phyloP scores from a whole-genome alignment of 2,797 vertebrate genomes.

The Myotis planiceps region DNA sequence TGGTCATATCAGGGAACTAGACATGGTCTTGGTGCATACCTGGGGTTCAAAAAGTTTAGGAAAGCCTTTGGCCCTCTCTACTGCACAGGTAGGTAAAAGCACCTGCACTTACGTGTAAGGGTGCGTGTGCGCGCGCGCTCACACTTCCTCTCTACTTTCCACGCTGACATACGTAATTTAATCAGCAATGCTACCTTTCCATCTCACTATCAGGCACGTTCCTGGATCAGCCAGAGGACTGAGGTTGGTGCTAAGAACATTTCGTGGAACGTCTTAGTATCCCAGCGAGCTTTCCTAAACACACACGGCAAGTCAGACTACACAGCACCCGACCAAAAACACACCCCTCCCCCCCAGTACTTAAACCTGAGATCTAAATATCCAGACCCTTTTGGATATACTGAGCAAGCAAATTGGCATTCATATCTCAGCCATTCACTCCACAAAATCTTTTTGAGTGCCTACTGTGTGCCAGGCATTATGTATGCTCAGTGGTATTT shows the following conservation, averaged over 20 bases:
- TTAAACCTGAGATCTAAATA: neutral
- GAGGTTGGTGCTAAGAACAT: neutral
- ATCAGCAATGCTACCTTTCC: neutral
- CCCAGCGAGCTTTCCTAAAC: neutral
- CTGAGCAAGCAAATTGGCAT: neutral
- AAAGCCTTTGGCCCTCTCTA: neutral
- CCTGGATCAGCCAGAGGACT: neutral
- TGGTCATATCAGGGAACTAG: neutral
- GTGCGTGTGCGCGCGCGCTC: fast-evolving
- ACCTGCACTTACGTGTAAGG: neutral
- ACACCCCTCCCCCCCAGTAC: neutral
- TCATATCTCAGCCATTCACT: neutral
- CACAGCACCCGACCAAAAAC: neutral
- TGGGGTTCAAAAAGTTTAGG: neutral
- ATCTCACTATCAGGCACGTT: neutral
- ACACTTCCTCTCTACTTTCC: neutral
- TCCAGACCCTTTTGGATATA: neutral
- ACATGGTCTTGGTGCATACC: neutral
- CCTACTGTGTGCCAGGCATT: neutral
- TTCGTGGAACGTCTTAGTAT: neutral
- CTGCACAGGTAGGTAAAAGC: neutral
- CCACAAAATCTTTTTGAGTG: neutral
- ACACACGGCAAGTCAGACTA: neutral
- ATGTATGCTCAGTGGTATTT: neutral
- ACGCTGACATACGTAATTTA: neutral